Percentiles rank a stretch among this genome's conserved stretches.
phyloP scores from a whole-genome alignment of 2,888 invertebrate species.

The Orthonychiurus folsomi region DNA sequence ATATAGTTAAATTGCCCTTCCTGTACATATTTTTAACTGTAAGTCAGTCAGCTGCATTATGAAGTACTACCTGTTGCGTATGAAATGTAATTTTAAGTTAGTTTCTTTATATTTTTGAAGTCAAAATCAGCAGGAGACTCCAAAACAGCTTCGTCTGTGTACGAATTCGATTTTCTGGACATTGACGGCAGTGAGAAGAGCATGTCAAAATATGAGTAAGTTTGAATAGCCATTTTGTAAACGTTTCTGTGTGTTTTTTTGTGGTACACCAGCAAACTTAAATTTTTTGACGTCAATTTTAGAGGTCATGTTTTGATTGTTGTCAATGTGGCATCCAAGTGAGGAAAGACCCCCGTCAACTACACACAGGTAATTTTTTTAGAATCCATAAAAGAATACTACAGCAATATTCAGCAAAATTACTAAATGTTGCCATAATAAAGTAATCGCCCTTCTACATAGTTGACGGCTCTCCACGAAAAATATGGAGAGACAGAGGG shows the following conservation, averaged over 20 bases:
- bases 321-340: conserved; percentile 38
- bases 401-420: too few relatives aligned
- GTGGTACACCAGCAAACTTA: too few relatives aligned
- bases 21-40: too few relatives aligned
- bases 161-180: conserved; percentile 32
- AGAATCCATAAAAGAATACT: background rate
- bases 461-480: conserved; percentile 35
- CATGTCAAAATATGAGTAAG: conserved; percentile 33
- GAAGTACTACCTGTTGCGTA: too few relatives aligned
- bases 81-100: too few relatives aligned
- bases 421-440: too few relatives aligned
- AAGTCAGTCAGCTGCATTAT: too few relatives aligned
- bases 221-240: too few relatives aligned
- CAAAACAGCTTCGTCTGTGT: conserved; percentile 15
- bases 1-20: too few relatives aligned
- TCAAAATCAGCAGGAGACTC: too few relatives aligned
- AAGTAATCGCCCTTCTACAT: conserved; percentile 8
- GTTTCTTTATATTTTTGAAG: too few relatives aligned
- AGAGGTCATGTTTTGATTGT: conserved; percentile 37
- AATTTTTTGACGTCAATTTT: background rate
- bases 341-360: conserved; percentile 38
- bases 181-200: conserved; percentile 34
- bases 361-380: conserved; percentile 19
- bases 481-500: conserved; percentile 34
- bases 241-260: too few relatives aligned